Base-by-base conservation (phyloP, 2,888 invertebrate genomes). In the Elegia similella region DNA sequence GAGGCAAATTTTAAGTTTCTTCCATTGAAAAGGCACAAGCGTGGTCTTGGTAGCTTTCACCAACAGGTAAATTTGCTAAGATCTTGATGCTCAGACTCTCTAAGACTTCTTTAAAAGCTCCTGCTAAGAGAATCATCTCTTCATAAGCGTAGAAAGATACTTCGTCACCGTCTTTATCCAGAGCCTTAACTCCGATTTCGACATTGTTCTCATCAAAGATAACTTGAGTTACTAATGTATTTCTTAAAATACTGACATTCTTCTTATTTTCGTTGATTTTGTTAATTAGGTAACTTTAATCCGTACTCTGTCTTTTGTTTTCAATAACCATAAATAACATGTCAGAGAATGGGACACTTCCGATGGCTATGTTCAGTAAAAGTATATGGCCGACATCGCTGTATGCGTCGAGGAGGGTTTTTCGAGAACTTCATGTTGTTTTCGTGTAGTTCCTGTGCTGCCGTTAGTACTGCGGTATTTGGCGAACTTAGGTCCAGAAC, bases 81-180 rank as follows among this genome's bases (percentile, higher is more conserved):
- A n/a, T n/a, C n/a, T n/a, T n/a, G n/a, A n/a, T n/a, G n/a, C n/a
- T n/a, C n/a, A n/a, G n/a, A n/a, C n/a, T n/a, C n/a, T n/a, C n/a
- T n/a, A n/a, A n/a, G n/a, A n/a, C n/a, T n/a, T n/a, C n/a, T n/a
- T n/a, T n/a, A n/a, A n/a, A n/a, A n/a, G n/a, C n/a, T n/a, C n/a
- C n/a, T n/a, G n/a, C n/a, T n/a, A n/a, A n/a, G n/a, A n/a, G 0
- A 78, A 55, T 23, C 63, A 63, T 0, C 79, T 52, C 48, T 79
- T 80, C 61, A n/a, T n/a, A n/a, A 42, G 42, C 42, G n/a, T 42
- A 42, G 42, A n/a, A 42, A 42, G 42, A n/a, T n/a, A 42, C 42
- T 42, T 42, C 42, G 1, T 42, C n/a, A 42, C n/a, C 42, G n/a
- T 42, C 42, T n/a, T n/a, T 42, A 3, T 12, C n/a, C n/a, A 42